phyloP scores from a whole-genome alignment of 37 sponge, comb jelly and placozoan species.

The Beroe ovata region DNA sequence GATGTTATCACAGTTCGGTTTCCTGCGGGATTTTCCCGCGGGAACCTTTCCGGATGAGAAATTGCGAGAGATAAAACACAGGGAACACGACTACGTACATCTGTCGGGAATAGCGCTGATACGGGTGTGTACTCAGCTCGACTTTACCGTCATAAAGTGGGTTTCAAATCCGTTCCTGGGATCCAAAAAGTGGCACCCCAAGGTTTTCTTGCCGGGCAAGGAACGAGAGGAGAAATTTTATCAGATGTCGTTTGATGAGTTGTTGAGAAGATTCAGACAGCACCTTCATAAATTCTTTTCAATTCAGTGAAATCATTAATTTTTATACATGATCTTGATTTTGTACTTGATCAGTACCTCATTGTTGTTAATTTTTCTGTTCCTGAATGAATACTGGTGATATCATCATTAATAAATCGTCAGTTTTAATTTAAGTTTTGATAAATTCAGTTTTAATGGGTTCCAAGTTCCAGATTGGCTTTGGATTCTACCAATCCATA shows the following conservation, averaged over 20 bases:
- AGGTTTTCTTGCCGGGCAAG: slow-evolving; percentile 26
- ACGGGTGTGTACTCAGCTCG: neutral
- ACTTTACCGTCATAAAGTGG: neutral
- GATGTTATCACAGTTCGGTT: slow-evolving; percentile 63
- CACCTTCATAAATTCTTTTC: neutral
- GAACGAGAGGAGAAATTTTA: slow-evolving; percentile 45
- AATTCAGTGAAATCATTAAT: neutral
- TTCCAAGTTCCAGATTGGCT: too few species aligned
- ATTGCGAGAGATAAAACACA: neutral
- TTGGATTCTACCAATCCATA: too few species aligned
- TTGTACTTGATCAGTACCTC: too few species aligned
- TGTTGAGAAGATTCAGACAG: slow-evolving; percentile 10
- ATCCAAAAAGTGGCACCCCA: slow-evolving; percentile 61
- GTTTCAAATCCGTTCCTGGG: slow-evolving; percentile 57
- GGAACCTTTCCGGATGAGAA: neutral
- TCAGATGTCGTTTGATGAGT: slow-evolving; percentile 65
- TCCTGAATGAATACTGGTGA: too few species aligned
- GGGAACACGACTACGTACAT: slow-evolving; percentile 27
- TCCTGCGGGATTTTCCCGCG: slow-evolving; percentile 45
- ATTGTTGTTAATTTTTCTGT: too few species aligned
- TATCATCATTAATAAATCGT: too few species aligned
- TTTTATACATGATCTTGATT: too few species aligned
- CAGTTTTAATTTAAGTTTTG: too few species aligned
- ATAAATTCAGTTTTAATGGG: too few species aligned
- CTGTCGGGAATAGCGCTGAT: slow-evolving; percentile 25